Evolutionary conservation across 2,888 invertebrate species (phyloP).

Genomic region (Dicyrtomina minuta): DNA sequence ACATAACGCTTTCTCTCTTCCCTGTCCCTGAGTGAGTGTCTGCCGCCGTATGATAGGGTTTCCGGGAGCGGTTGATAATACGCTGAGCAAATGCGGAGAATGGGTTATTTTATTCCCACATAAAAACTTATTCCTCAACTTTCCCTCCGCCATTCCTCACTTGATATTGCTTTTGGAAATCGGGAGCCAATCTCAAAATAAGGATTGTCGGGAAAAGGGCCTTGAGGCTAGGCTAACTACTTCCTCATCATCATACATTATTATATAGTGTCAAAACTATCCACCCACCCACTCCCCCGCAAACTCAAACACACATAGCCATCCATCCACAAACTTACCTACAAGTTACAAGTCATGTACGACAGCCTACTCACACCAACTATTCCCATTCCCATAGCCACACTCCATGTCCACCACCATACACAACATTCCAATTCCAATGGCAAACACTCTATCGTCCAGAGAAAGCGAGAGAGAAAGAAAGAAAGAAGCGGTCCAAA

Average conservation of each 20-base stretch:
- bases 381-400: too few species aligned
- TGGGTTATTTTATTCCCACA: constrained; percentile 39
- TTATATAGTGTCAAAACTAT: constrained; percentile 30
- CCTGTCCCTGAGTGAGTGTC: background rate
- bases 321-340: too few species aligned
- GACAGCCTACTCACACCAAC: constrained; percentile 18
- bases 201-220: constrained; percentile 29
- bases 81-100: constrained; percentile 40
- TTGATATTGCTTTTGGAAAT: constrained; percentile 36
- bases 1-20: constrained; percentile 22
- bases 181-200: constrained; percentile 33
- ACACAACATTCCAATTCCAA: too few species aligned
- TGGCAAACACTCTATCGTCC: too few species aligned
- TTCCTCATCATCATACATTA: constrained; percentile 28
- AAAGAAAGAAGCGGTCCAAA: background rate
- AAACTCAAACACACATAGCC: constrained; percentile 11
- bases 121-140: constrained; percentile 42
- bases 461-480: background rate
- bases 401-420: too few species aligned
- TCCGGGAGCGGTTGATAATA: constrained; percentile 34
- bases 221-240: constrained; percentile 34
- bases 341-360: too few species aligned
- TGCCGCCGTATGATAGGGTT: constrained; percentile 3
- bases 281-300: background rate
- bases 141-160: constrained; percentile 35